Percentiles rank a stretch among this genome's conserved stretches.
phyloP scores from a whole-genome alignment of 2,888 invertebrate species.

The Eretmocerus hayati region DNA sequence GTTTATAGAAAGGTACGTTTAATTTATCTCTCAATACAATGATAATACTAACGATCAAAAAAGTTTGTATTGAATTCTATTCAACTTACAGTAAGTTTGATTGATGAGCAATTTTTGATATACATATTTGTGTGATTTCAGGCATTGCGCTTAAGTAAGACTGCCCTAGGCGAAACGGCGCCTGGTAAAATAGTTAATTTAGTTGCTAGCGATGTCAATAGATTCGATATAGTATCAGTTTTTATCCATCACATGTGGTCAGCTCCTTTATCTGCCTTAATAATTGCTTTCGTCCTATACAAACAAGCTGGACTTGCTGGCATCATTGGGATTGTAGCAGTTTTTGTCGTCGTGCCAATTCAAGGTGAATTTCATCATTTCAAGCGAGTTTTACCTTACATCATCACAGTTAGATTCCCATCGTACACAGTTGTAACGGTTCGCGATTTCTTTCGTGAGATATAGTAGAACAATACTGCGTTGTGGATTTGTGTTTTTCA shows the following conservation, averaged over 20 bases:
- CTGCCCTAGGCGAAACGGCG: slow-evolving; percentile 73
- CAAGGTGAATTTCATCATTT: slow-evolving; percentile 55
- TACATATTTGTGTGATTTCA: too few relatives aligned
- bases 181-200: slow-evolving; percentile 49
- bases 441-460: too few relatives aligned
- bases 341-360: slow-evolving; percentile 78
- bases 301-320: slow-evolving; percentile 62
- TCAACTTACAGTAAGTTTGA: too few relatives aligned
- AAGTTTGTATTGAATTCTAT: too few relatives aligned
- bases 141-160: slow-evolving; percentile 31
- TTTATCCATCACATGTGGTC: slow-evolving; percentile 89
- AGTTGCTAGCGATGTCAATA: slow-evolving; percentile 83
- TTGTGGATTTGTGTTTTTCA: too few relatives aligned
- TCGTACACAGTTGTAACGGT: too few relatives aligned
- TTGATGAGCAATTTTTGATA: too few relatives aligned
- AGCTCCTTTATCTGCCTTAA: slow-evolving; percentile 63
- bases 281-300: slow-evolving; percentile 75
- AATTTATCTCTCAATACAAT: too few relatives aligned
- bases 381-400: too few relatives aligned
- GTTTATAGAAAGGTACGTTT: slow-evolving; percentile 78
- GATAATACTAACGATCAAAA: too few relatives aligned
- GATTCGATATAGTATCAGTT: slow-evolving; percentile 84
- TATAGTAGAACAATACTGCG: too few relatives aligned
- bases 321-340: slow-evolving; percentile 73
- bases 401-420: too few relatives aligned